Percentiles rank a stretch among this genome's conserved stretches.
Conservation (phyloP, 2,113 vertebrate species). For the Aleadryas rufinucha region DNA sequence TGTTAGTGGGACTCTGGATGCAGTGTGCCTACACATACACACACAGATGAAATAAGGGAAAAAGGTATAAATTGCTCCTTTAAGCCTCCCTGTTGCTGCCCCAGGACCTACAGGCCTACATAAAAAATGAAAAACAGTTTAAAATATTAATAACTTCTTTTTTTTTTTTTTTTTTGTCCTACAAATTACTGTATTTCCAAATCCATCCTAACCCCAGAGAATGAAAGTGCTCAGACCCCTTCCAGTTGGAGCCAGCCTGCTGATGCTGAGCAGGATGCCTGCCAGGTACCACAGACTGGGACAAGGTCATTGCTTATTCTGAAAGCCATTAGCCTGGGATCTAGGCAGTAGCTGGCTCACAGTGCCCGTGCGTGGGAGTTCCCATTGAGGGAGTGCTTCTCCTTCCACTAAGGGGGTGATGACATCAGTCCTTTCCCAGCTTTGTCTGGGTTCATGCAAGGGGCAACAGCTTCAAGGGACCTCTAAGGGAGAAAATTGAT, state of each 20-base stretch:
- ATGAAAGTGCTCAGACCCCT: neutral
- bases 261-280: neutral
- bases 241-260: neutral
- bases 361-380: neutral
- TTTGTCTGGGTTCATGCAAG: conserved; percentile 36
- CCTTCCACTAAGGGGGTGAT: neutral
- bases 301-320: neutral
- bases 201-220: neutral
- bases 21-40: neutral
- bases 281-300: neutral
- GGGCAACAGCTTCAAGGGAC: conserved; percentile 39
- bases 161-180: neutral
- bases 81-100: neutral
- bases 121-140: neutral
- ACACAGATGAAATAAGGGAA: neutral
- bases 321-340: neutral
- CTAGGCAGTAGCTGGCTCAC: neutral
- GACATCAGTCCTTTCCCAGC: conserved; percentile 55
- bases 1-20: neutral
- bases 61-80: neutral
- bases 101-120: neutral
- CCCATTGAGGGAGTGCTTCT: neutral
- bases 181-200: neutral
- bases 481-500: neutral
- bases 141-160: neutral